phyloP scores from a whole-genome alignment of 2,113 vertebrate genomes.

The Synchiropus splendidus region DNA sequence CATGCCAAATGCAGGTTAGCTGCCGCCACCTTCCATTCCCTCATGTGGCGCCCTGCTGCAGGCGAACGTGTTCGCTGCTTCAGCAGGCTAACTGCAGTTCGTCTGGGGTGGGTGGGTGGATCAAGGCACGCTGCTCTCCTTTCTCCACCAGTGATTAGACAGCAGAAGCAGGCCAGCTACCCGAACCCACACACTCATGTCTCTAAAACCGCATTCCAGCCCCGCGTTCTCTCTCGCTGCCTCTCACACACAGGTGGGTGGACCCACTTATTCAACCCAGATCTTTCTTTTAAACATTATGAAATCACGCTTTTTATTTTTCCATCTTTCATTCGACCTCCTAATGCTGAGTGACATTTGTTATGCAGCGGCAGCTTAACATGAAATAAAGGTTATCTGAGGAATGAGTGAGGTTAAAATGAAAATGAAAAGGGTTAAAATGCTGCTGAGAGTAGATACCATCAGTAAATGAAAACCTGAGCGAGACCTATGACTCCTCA shows the following conservation, averaged over 20 bases:
- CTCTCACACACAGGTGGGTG: constrained; percentile 70
- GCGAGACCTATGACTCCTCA: too few relatives aligned
- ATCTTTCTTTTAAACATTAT: constrained; percentile 67
- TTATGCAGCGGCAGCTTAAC: too few relatives aligned
- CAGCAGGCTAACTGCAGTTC: constrained; percentile 55
- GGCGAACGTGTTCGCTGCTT: too few relatives aligned
- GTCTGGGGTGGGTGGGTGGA: constrained; percentile 68
- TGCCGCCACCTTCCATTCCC: too few relatives aligned
- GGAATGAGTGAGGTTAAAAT: too few relatives aligned
- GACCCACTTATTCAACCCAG: constrained; percentile 71
- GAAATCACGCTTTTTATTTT: constrained; percentile 51
- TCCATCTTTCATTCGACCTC: constrained; percentile 29
- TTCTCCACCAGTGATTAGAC: constrained; percentile 62
- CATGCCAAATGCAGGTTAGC: too few relatives aligned
- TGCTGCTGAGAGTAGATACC: constrained; percentile 19
- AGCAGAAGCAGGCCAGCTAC: constrained; percentile 59
- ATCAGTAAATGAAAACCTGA: constrained; percentile 4
- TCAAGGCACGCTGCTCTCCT: constrained; percentile 64
- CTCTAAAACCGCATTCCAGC: constrained; percentile 61
- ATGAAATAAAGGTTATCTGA: too few relatives aligned
- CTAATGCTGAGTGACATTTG: constrained; percentile 28
- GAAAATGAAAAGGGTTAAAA: too few relatives aligned
- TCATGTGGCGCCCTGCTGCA: too few relatives aligned
- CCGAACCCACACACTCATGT: constrained; percentile 72
- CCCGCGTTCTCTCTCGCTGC: constrained; percentile 57